Evolutionary conservation across 2,888 invertebrate species (phyloP).

Genomic region (Limnephilus lunatus): DNA sequence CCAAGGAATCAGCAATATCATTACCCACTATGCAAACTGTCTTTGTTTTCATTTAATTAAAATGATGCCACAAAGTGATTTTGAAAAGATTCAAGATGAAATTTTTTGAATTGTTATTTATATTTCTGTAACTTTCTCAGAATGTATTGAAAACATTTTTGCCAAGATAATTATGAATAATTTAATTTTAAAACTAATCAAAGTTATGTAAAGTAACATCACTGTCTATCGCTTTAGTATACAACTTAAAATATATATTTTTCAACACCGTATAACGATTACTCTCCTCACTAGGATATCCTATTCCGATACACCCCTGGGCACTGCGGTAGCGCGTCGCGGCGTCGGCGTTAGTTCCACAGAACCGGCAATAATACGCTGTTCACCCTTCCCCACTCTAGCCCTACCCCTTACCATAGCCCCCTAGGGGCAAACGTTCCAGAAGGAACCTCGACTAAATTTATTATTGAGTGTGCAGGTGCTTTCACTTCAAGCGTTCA

Average conservation of each 20-base stretch:
- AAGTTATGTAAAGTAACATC: background rate
- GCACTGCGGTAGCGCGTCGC: background rate
- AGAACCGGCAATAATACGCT: background rate
- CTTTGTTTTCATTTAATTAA: no score
- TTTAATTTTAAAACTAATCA: no score
- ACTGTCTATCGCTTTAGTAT: background rate
- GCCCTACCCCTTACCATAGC: background rate
- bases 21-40: no score
- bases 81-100: no score
- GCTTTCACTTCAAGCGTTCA: background rate
- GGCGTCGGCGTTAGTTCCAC: background rate
- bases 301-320: background rate
- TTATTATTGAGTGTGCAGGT: background rate
- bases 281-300: no score
- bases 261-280: background rate
- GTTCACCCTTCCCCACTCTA: background rate
- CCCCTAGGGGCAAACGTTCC: background rate
- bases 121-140: no score
- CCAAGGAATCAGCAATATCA: no score
- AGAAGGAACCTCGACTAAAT: background rate
- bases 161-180: no score
- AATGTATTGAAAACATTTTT: no score
- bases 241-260: background rate
- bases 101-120: no score
- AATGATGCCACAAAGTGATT: no score